Evolutionary conservation across 2,888 invertebrate species (phyloP).

Genomic region (Tenthredo distinguenda): DNA sequence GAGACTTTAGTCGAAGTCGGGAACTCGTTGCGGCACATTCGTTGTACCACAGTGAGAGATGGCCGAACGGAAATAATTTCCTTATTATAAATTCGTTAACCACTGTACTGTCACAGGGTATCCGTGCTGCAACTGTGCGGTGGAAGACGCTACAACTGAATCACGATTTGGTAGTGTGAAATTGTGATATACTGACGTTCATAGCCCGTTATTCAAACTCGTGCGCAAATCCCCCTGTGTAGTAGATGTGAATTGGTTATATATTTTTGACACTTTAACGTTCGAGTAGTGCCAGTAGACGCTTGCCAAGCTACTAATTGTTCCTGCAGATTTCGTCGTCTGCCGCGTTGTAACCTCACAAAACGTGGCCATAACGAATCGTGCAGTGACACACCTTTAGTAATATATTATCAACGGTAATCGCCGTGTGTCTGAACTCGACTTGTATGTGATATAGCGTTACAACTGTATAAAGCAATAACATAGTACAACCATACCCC

Average conservation of each 20-base stretch:
- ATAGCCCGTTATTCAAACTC: neutral
- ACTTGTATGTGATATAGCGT: slow-evolving; percentile 4
- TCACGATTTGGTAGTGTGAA: neutral
- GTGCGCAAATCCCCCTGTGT: neutral
- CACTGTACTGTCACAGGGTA: neutral
- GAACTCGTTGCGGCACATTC: slow-evolving; percentile 22
- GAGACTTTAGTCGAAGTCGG: slow-evolving; percentile 31
- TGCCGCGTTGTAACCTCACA: neutral
- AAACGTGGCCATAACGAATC: neutral
- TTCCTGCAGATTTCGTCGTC: neutral
- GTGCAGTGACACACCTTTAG: slow-evolving; percentile 29
- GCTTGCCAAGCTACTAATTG: neutral
- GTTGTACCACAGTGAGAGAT: neutral
- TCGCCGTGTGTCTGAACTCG: neutral
- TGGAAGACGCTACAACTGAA: neutral
- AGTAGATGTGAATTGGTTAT: neutral
- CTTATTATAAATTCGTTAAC: neutral
- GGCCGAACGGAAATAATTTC: slow-evolving; percentile 32
- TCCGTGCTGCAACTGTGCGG: neutral
- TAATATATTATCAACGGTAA: slow-evolving; percentile 10
- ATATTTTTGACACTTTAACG: neutral
- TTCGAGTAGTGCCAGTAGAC: neutral
- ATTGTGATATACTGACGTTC: neutral
- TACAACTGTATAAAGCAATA: neutral
- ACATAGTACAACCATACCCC: neutral